These are phyloP conservation scores for Tenualosa thibaudeaui DNA, from an alignment of 2,797 vertebrate species.

Conservation along the genomic window DNA sequence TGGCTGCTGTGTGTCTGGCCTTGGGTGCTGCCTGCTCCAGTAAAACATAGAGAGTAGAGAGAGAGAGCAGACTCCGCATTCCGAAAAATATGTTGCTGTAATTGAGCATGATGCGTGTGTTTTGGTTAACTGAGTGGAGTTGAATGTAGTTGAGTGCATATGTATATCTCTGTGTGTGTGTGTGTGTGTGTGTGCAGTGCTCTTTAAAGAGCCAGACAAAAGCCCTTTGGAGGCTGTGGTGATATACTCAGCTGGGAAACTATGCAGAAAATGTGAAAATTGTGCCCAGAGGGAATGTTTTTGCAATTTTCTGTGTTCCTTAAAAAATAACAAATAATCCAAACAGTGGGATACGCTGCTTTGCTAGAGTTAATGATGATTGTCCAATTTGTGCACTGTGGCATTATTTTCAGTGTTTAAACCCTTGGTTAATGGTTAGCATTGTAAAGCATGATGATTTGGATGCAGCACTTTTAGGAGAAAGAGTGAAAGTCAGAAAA, in stretches of 20 bases:
- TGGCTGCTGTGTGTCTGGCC: background rate
- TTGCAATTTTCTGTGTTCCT: slow-evolving; percentile 59
- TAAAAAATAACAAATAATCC: slow-evolving; percentile 23
- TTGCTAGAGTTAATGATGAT: slow-evolving; percentile 25
- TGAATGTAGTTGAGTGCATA: background rate
- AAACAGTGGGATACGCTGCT: slow-evolving; percentile 51
- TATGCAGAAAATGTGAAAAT: slow-evolving; percentile 70
- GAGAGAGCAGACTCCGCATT: background rate
- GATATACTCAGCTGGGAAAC: slow-evolving; percentile 70
- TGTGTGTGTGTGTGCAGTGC: slow-evolving; percentile 31
- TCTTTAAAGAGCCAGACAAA: slow-evolving; percentile 50
- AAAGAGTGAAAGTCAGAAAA: background rate
- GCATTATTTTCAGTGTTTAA: slow-evolving; percentile 6
- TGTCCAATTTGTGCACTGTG: slow-evolving; percentile 36
- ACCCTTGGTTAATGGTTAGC: background rate
- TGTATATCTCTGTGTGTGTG: background rate
- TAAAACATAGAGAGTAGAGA: background rate
- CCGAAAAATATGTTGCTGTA: background rate
- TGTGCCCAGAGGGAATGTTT: slow-evolving; percentile 61
- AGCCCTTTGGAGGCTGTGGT: slow-evolving; percentile 63
- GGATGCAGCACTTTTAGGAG: background rate
- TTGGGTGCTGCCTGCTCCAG: background rate
- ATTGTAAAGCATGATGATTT: background rate
- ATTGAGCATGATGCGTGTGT: background rate
- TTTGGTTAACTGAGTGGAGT: background rate